A percentile compares a stretch with the other conserved stretches of the same genome.
Conservation (phyloP, 2,113 vertebrate species). For the Amphilophus citrinellus region DNA sequence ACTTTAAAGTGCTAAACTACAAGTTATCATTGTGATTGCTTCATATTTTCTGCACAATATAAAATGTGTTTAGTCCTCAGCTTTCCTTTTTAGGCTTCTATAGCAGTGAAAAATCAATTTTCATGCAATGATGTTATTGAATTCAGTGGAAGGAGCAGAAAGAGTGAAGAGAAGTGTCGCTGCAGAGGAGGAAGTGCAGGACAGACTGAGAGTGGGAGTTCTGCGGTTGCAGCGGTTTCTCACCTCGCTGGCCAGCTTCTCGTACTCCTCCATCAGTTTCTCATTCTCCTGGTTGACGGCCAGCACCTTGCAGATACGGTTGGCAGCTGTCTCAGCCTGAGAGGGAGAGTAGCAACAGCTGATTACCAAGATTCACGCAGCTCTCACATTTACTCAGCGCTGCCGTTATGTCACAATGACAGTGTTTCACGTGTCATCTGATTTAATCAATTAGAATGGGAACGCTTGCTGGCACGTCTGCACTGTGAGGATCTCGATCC, state of each 20-base stretch:
- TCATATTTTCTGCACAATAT: neutral
- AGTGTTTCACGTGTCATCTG: neutral
- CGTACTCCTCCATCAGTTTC: constrained; percentile 82
- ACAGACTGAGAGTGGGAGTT: constrained; percentile 28
- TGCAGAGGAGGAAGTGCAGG: constrained; percentile 9
- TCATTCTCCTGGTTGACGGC: constrained; percentile 82
- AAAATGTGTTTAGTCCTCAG: neutral
- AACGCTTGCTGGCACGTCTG: neutral
- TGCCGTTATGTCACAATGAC: rapidly evolving
- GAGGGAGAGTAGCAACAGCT: neutral
- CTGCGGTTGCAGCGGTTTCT: constrained; percentile 28
- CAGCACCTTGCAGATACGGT: constrained; percentile 81
- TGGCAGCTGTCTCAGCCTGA: constrained; percentile 80
- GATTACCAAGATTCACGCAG: neutral
- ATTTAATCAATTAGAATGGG: neutral
- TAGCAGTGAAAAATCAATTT: neutral
- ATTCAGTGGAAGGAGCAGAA: neutral
- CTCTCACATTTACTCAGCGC: neutral
- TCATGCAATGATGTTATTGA: neutral
- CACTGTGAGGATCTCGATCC: rapidly evolving
- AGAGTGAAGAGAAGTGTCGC: neutral
- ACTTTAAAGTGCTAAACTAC: no score
- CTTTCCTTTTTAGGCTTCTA: neutral
- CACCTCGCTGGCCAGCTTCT: constrained; percentile 82
- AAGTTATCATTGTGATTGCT: neutral